Evolutionary conservation across 2,888 invertebrate species (phyloP).

Genomic region (Agrochola circellaris): DNA sequence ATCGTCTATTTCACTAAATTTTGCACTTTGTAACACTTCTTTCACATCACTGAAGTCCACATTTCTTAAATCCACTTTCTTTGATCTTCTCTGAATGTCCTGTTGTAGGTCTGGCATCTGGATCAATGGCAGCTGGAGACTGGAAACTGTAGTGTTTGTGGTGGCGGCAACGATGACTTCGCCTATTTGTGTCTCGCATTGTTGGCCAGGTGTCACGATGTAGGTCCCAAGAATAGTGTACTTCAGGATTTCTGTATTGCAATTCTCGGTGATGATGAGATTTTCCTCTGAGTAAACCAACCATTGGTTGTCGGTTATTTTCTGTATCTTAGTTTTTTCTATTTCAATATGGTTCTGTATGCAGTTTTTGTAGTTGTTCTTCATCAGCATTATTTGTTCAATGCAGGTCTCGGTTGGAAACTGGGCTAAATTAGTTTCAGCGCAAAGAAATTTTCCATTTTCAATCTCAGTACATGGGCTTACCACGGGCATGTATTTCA

Average conservation of each 20-base stretch:
- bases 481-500: too few species aligned
- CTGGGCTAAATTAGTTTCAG: background rate
- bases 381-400: background rate
- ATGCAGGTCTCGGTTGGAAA: background rate
- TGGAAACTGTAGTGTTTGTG: slow-evolving; percentile 3
- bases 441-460: too few species aligned
- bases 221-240: slow-evolving; percentile 5
- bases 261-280: slow-evolving; percentile 3
- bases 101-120: slow-evolving; percentile 4
- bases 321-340: background rate
- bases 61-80: slow-evolving; percentile 1
- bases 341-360: background rate
- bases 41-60: slow-evolving; percentile 6
- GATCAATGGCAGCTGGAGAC: slow-evolving; percentile 6
- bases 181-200: slow-evolving; percentile 15
- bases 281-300: too few species aligned
- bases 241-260: slow-evolving; percentile 3
- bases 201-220: background rate
- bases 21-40: slow-evolving; percentile 5
- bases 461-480: too few species aligned
- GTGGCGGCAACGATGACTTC: background rate
- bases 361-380: background rate
- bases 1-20: background rate
- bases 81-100: background rate
- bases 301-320: too few species aligned